Conservation (phyloP, 2,888 invertebrate species). For the Mongoloraphidia duomilia region DNA sequence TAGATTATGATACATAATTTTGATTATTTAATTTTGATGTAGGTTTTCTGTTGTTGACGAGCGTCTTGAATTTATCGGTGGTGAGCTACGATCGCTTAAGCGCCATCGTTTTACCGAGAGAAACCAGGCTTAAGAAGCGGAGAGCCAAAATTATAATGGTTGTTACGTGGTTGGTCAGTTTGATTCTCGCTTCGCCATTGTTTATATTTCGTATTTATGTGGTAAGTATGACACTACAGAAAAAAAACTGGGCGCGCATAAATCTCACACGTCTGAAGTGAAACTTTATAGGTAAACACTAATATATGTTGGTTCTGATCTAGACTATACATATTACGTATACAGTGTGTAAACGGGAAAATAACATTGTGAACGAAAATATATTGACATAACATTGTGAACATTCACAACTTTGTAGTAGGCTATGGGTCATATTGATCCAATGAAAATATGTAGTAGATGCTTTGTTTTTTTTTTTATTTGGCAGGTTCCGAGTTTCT, state of each 20-base stretch:
- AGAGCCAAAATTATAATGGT: slow-evolving; percentile 49
- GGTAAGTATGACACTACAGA: slow-evolving; percentile 25
- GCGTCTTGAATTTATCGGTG: slow-evolving; percentile 60
- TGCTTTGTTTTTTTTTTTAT: too few relatives aligned
- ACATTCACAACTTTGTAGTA: too few relatives aligned
- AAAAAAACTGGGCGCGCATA: background rate
- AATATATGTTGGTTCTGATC: too few relatives aligned
- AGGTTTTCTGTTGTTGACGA: slow-evolving; percentile 58
- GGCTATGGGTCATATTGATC: too few relatives aligned
- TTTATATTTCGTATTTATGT: slow-evolving; percentile 45
- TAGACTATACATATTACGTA: too few relatives aligned
- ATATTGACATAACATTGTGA: too few relatives aligned
- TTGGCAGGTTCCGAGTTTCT: too few relatives aligned
- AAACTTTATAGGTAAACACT: slow-evolving; percentile 3
- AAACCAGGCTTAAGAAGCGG: slow-evolving; percentile 49
- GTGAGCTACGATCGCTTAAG: slow-evolving; percentile 74
- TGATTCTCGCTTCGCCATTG: slow-evolving; percentile 48
- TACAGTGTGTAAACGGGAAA: too few relatives aligned
- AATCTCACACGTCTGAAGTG: background rate
- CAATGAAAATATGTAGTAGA: too few relatives aligned
- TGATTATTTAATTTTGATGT: slow-evolving; percentile 13
- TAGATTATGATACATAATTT: background rate
- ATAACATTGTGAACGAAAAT: too few relatives aligned
- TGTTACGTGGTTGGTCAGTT: slow-evolving; percentile 51
- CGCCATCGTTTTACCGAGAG: slow-evolving; percentile 59